Evolutionary conservation across 2,797 vertebrate species (phyloP), one percentile per base, ranked within the genome.

Genomic region (Nannoperca obscura): DNA sequence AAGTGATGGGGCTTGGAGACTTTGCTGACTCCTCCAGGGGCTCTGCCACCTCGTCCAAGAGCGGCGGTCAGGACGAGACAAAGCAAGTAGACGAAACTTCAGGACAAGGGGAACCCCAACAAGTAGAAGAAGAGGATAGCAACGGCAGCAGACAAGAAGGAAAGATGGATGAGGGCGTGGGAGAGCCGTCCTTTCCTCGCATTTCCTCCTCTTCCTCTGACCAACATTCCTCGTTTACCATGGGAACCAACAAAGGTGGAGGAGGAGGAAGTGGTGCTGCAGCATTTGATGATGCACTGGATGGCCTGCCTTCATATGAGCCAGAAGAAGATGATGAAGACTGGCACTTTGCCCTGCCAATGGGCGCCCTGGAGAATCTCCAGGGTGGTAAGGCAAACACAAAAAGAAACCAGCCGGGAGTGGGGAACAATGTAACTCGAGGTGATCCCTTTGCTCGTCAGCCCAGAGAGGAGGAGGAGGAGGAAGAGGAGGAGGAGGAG

Each of bases 1-100:
- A 93, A 80, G 94, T 94, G 66, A 93, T 93, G 92, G 93, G 93
- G 1, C 82, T 94, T 34, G 92, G 93, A 74, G 75, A 91, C 20
- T 94, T 92, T 6, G 93, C 93, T 0, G 93, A 94, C 59, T 91
- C 91, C 30, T 93, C 93, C 52, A 82, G 82, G n/a, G 91, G 91
- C 34, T 94, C 92, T 20, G 87, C 81, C 19, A 65, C 81, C 36
- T 93, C 93, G 2, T 92, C 91, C 17, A 93, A 74, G 72, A 93
- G 92, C 2, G 88, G 80, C 3, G 86, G 80, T 40, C 86, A 67
- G 24, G 78, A 90, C 0, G 91, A 92, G 5, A 14, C 80, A 2
- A 91, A 85, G 53, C 89, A 17, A 34, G 71, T 2, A 1, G 90
- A 88, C 0, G 80, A 91, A 62, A 64, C 74, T 1, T 77, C 70